These are phyloP conservation scores for Hetaerina titia DNA, from an alignment of 2,888 invertebrate species.

Conservation along the genomic window DNA sequence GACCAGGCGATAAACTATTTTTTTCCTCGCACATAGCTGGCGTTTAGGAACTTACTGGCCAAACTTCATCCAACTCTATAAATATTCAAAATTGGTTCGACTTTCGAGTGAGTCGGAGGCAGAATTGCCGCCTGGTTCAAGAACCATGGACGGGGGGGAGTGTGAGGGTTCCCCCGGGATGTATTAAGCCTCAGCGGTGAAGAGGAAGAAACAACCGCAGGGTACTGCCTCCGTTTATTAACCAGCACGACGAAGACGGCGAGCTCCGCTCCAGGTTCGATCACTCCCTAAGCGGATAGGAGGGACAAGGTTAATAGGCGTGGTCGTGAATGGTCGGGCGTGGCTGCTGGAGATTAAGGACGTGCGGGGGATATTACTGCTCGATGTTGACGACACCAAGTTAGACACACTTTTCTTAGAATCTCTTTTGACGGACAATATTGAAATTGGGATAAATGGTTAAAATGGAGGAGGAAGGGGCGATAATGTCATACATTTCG, in stretches of 20 bases:
- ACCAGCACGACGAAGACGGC: not conserved
- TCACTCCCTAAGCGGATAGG: not conserved
- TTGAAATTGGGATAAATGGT: no score
- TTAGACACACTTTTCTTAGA: no score
- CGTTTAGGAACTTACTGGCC: no score
- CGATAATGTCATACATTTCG: no score
- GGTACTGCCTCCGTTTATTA: not conserved
- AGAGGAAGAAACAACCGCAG: not conserved
- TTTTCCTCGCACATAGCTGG: no score
- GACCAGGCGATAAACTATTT: no score
- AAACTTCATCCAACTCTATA: no score
- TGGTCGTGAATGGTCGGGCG: not conserved
- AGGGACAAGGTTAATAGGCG: slow-evolving; percentile 39
- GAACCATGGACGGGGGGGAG: not conserved
- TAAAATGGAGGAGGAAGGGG: no score
- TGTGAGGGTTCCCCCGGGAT: no score
- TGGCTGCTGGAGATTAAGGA: not conserved
- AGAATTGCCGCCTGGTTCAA: not conserved
- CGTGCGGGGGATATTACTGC: not conserved
- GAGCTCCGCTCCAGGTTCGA: not conserved
- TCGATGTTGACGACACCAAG: no score
- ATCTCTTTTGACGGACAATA: no score
- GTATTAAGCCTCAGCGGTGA: not conserved
- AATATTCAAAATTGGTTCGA: no score
- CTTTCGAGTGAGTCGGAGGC: not conserved